A percentile compares a stretch with the other conserved stretches of the same genome.
These are phyloP conservation scores for Prinia subflava DNA, from an alignment of 2,113 vertebrate genomes.

Conservation along the genomic window DNA sequence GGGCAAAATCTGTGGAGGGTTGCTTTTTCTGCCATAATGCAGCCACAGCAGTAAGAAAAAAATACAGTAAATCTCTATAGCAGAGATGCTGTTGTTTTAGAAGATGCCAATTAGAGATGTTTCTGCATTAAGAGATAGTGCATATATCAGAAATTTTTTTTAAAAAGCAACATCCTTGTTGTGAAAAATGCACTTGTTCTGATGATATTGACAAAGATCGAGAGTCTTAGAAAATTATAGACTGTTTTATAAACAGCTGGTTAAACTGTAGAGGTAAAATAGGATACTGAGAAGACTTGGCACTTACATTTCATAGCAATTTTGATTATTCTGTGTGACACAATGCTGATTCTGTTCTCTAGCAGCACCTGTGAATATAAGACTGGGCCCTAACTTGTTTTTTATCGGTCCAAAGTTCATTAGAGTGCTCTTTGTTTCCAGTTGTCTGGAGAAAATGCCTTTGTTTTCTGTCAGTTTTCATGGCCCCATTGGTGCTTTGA, in stretches of 20 bases:
- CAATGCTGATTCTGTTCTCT: neutral
- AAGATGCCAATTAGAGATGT: neutral
- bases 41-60: neutral
- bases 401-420: neutral
- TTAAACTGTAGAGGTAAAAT: neutral
- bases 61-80: neutral
- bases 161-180: neutral
- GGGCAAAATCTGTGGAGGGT: neutral
- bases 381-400: neutral
- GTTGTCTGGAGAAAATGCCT: neutral
- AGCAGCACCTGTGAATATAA: neutral
- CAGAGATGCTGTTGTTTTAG: neutral
- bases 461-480: neutral
- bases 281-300: neutral
- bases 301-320: neutral
- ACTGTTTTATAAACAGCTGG: neutral
- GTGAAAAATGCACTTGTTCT: neutral
- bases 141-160: neutral
- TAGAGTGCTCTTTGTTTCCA: neutral
- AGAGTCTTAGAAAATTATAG: neutral
- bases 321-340: neutral
- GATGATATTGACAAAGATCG: neutral
- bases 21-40: neutral
- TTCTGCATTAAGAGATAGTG: neutral
- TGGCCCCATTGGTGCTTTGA: neutral